Conservation (phyloP, 2,113 vertebrate species). For the Peucedramus taeniatus region DNA sequence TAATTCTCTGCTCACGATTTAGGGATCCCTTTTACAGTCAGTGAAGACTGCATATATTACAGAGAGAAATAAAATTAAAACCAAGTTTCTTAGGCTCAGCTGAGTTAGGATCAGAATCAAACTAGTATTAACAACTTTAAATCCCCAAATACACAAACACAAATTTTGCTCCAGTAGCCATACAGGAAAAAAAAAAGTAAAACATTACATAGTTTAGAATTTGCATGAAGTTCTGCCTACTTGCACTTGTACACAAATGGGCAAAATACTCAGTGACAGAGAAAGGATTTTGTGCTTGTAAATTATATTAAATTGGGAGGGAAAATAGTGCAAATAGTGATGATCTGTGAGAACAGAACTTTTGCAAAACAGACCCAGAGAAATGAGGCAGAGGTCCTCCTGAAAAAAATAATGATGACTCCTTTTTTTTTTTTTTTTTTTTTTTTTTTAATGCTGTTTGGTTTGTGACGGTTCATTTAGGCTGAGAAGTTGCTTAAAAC, state of each 20-base stretch:
- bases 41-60: not conserved
- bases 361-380: not conserved
- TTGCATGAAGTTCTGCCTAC: not conserved
- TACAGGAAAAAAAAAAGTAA: not conserved
- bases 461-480: not conserved
- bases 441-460: not conserved
- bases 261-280: not conserved
- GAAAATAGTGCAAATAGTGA: not conserved
- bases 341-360: not conserved
- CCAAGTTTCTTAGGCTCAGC: not conserved
- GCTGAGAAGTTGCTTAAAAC: not conserved
- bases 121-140: not conserved
- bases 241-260: not conserved
- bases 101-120: not conserved
- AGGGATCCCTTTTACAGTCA: fast-evolving
- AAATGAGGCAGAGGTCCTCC: fast-evolving
- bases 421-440: not conserved
- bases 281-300: not conserved
- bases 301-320: not conserved
- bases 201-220: not conserved
- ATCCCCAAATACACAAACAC: not conserved
- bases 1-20: not conserved
- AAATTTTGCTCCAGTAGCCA: not conserved
- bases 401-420: not conserved
- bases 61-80: not conserved